Evolutionary conservation across 2,113 vertebrate genomes (phyloP), one percentile per base, ranked within the genome.

Genomic region (Coptodon bakossiorum): DNA sequence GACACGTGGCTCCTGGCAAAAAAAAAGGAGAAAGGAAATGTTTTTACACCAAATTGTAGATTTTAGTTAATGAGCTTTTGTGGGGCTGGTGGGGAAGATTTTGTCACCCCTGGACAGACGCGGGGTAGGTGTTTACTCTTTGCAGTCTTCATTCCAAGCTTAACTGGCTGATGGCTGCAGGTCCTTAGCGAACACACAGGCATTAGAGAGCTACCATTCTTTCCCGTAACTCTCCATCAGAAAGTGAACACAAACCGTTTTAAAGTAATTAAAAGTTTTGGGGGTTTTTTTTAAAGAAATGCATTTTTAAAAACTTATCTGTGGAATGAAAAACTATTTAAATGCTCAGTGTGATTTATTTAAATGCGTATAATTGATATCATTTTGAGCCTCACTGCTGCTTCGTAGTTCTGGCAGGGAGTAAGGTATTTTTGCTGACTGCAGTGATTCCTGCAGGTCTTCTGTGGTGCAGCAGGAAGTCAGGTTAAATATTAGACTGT

Each of bases 401-500:
- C 61, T 85, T 73, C 27, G 14, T 19, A 29, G 36, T 24, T 89
- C 45, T 85, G 22, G 17, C 80, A 81, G 9, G 22, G 56, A 54
- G 89, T 96, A 94, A 95, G 84, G 78, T 81, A 95, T 96, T 95
- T 89, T 61, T 81, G 92, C 93, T 95, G 95, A 94, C 91, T 73
- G 63, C 83, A 89, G 88, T 59, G 88, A 88, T 93, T 83, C 53
- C 54, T 63, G 31, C 14, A 88, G 81, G 89, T 86, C 59, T 86
- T 92, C 88, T 83, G 79, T 79, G n/a, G 57, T 86, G 76, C 82
- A 89, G 91, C 95, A 95, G 95, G 93, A 95, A 92, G 89, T 80
- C 78, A 82, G 93, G 95, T 96, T 96, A 96, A 96, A 96, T 85
- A 95, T 97, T 96, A 94, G 90, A 87, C 80, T 24, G 50, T 78